Evolutionary conservation across 2,888 invertebrate genomes (phyloP), one percentile per base, ranked within the genome.

Genomic region (Tetragnatha montana): DNA sequence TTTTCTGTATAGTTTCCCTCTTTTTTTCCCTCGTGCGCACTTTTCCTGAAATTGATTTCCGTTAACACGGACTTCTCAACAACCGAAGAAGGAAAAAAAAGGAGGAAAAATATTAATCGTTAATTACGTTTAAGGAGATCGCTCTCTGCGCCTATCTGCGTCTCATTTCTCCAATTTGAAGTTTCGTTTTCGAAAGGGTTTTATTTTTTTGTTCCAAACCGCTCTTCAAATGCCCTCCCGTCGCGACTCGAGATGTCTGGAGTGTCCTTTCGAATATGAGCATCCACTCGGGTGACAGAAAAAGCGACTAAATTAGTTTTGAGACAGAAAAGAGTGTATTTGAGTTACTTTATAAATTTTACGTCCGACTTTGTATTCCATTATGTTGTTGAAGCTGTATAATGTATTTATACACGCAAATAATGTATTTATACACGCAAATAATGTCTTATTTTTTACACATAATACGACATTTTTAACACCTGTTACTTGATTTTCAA

Each of bases 61-160:
- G 74, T 88, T 88, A 88, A 78, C 87, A 73, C 60, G 74, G 68
- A 76, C 17, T 50, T 49, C 71, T 76, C 75, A 69, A 19, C 75
- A 69, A 19, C 35, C 21, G 71, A 76, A 84, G 47, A 80, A 60
- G 69, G 78, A 76, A 75, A n/a, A 19, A 49, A 83, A 74, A 83
- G 79, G 35, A 78, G 71, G 73, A 82, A 82, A 88, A 78, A 88
- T 88, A 82, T 88, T 82, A 88, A 82, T 88, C 87, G 87, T 81
- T 88, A 88, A 88, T 88, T 88, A 81, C 87, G 87, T 82, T 88
- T 81, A 82, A 88, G 82, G 78, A 88, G 71, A 60, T 17, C 79
- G 60, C 73, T 74, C 60, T 74, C 82, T 22, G 10, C 74, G 60
- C 73, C 74, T 50, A 82, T 82, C 78, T 78, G 60, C 51, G 60